Base-by-base conservation (phyloP, 2,797 vertebrate species). In the Helostoma temminkii region DNA sequence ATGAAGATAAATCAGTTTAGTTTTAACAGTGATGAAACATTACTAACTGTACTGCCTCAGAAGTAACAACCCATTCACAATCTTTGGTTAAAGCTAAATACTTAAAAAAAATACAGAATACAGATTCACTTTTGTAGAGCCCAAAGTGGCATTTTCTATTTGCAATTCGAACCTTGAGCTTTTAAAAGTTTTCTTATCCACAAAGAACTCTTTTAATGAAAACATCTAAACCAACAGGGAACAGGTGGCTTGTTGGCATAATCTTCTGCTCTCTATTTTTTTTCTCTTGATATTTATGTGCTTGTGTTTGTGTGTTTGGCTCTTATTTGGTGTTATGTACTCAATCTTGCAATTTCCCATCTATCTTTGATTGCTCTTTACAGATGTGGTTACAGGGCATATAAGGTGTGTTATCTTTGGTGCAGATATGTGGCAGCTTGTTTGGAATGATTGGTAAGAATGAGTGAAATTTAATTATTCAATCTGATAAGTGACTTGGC, bases 221-320 rank as follows among this genome's bases (percentile, higher is more conserved):
- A 37, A 37, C 36, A 3, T 37, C 9, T 14, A 0, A 19, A 16
- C 1, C 26, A 5, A 64, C 4, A 66, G 69, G 74, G 50, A 76
- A 66, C 71, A 1, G 8, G 36, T 10, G 10, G 36, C 36, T 10
- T 34, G 3, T 8, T n/a, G n/a, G n/a, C n/a, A n/a, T n/a, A n/a
- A n/a, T n/a, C n/a, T n/a, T n/a, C n/a, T n/a, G n/a, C n/a, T n/a
- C n/a, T n/a, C n/a, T n/a, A n/a, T n/a, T n/a, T n/a, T n/a, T n/a
- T n/a, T n/a, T n/a, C n/a, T n/a, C n/a, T n/a, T 12, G 11, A 37
- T 37, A 4, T 30, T 8, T 12, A 36, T 6, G 9, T 22, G 37
- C 26, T 48, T 21, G 9, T 5, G 21, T 56, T 21, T 39, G 16
- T 5, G 16, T 43, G 8, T 9, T 2, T 43, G 42, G 43, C n/a